Base-by-base conservation (phyloP, 2,888 invertebrate genomes). In the Minunthozetes semirufus region DNA sequence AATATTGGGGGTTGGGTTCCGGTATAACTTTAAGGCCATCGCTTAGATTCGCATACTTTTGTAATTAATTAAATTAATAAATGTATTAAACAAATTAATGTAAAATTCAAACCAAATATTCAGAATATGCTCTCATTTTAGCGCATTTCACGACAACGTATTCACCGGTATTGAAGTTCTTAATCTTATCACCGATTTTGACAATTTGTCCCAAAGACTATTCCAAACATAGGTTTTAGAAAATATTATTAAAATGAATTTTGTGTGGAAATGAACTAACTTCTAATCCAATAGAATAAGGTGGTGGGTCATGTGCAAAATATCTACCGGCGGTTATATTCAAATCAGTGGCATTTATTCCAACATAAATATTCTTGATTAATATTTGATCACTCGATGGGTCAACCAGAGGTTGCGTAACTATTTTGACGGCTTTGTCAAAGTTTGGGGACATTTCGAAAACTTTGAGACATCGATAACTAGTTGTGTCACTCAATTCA, bases 261-360 rank as follows among this genome's bases (percentile, higher is more conserved):
- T 53, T 33, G 3, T 33, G 3, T 33, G 8, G 8, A 33, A 33
- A 33, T 33, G 33, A 33, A 33, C 25, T 6, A n/a, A 68, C 73
- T 46, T 73, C 73, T 33, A 73, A 38, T 42, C 73, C 73, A 1
- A 73, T 15, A 17, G 33, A 15, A 66, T 73, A 78, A 25, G 78
- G 78, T 11, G 74, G 25, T 29, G 59, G 53, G 15, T 73, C 77
- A 56, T 72, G 74, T 1, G 70, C 72, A 53, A 77, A 76, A 66
- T 78, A 78, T 42, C 77, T 50, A 15, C 82, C 83, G 63, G 82
- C 81, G 13, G 82, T 80, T 72, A 80, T 81, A 75, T 82, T 82
- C n/a, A 83, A 80, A 72, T 83, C 83, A 27, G 82, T 81, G 8
- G 83, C 83, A 80, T 83, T 82, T 27, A 83, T 81, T 78, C 80